Evolutionary conservation across 30 jellyfish, hydroid and myxozoan species (phyloP).

Genomic region (Aurelia coerulea): DNA sequence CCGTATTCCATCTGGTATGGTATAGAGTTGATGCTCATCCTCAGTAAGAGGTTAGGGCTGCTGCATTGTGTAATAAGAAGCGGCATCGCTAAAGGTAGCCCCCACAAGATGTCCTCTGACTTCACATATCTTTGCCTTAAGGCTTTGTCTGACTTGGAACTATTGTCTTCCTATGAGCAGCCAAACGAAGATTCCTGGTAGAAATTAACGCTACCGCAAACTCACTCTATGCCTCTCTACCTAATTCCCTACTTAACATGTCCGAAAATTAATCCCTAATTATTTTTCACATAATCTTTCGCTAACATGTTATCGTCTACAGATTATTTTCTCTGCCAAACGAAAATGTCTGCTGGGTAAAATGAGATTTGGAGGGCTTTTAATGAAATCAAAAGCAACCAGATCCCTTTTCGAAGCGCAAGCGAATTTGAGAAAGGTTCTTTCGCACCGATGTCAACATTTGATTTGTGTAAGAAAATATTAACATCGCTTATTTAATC

Average conservation of each 20-base stretch:
- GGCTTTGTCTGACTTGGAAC: too few species aligned
- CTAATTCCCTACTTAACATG: constrained; percentile 5
- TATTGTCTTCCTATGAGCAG: too few species aligned
- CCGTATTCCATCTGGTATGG: too few species aligned
- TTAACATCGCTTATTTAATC: constrained; percentile 17
- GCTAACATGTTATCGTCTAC: not conserved
- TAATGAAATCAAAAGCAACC: constrained; percentile 5
- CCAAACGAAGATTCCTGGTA: too few species aligned
- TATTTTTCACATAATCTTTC: constrained; percentile 1
- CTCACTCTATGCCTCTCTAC: not conserved
- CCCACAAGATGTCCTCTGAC: too few species aligned
- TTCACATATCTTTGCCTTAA: too few species aligned
- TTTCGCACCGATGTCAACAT: constrained; percentile 58
- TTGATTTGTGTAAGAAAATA: constrained; percentile 4
- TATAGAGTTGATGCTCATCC: too few species aligned
- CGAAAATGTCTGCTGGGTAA: not conserved
- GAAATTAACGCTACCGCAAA: too few species aligned
- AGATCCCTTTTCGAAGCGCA: constrained; percentile 23
- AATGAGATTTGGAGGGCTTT: not conserved
- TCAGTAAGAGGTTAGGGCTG: too few species aligned
- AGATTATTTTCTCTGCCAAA: not conserved
- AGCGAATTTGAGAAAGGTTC: constrained; percentile 48
- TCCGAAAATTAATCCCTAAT: not conserved
- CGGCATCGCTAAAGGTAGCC: too few species aligned
- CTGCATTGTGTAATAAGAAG: too few species aligned